Evolutionary conservation across 2,113 vertebrate genomes (phyloP).

Genomic region (Eubucco bourcierii): DNA sequence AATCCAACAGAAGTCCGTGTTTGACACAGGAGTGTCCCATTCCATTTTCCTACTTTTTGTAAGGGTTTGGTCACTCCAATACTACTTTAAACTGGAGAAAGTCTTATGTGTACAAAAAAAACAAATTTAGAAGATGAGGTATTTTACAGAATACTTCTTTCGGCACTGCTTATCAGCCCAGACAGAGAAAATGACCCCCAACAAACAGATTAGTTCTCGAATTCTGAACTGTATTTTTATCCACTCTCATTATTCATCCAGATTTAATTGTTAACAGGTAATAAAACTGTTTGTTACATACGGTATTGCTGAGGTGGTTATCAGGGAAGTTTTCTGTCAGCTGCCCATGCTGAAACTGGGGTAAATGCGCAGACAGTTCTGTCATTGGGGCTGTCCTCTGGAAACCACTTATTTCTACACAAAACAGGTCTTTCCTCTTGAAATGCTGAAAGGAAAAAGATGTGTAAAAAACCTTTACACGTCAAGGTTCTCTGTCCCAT

Average conservation of each 20-base stretch:
- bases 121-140: neutral
- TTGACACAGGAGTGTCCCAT: neutral
- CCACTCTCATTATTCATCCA: neutral
- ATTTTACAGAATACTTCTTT: neutral
- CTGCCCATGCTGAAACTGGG: conserved; percentile 83
- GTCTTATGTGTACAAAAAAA: neutral
- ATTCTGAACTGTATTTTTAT: neutral
- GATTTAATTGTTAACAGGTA: neutral
- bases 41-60: neutral
- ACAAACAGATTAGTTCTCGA: neutral
- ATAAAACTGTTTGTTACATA: conserved; percentile 60
- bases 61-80: neutral
- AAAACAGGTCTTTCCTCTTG: conserved; percentile 35
- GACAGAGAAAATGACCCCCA: neutral
- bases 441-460: conserved; percentile 71
- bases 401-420: conserved; percentile 44
- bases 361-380: conserved; percentile 80
- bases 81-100: neutral
- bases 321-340: conserved; percentile 78
- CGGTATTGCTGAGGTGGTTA: conserved; percentile 75
- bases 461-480: neutral
- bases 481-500: neutral
- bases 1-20: neutral
- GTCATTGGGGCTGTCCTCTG: conserved; percentile 76
- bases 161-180: neutral